Evolutionary conservation across 2,888 invertebrate genomes (phyloP).

Genomic region (Erebia ligea): DNA sequence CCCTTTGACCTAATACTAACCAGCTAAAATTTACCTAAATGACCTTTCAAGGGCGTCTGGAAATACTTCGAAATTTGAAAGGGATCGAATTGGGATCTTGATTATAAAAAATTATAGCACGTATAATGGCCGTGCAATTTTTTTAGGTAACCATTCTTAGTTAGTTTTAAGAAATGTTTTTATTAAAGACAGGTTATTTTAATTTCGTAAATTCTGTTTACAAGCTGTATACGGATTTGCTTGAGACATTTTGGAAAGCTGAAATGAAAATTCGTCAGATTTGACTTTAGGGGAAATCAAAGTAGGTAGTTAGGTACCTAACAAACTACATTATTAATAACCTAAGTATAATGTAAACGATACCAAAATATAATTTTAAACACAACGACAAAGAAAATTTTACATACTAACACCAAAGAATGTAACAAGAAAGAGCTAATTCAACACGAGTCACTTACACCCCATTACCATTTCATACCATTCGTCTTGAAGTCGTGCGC

Average conservation of each 20-base stretch:
- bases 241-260: too few relatives aligned
- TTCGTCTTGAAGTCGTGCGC: slow-evolving; percentile 42
- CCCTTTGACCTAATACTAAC: slow-evolving; percentile 29
- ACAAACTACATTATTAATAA: not conserved
- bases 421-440: slow-evolving; percentile 37
- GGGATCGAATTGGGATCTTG: slow-evolving; percentile 4
- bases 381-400: slow-evolving; percentile 18
- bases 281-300: too few relatives aligned
- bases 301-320: too few relatives aligned
- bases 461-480: slow-evolving; percentile 38
- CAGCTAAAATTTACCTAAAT: slow-evolving; percentile 25
- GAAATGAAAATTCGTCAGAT: too few relatives aligned
- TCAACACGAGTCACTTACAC: slow-evolving; percentile 38
- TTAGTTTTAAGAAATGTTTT: too few relatives aligned
- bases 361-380: not conserved
- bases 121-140: not conserved
- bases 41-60: slow-evolving; percentile 33
- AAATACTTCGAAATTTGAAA: not conserved
- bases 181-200: too few relatives aligned
- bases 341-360: not conserved
- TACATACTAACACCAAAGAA: slow-evolving; percentile 28
- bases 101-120: slow-evolving; percentile 7
- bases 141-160: not conserved
- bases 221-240: too few relatives aligned
- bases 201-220: too few relatives aligned